Percentiles rank a stretch among this genome's conserved stretches.
phyloP scores from a whole-genome alignment of 2,797 vertebrate genomes.

The Enteromius paludinosus region DNA sequence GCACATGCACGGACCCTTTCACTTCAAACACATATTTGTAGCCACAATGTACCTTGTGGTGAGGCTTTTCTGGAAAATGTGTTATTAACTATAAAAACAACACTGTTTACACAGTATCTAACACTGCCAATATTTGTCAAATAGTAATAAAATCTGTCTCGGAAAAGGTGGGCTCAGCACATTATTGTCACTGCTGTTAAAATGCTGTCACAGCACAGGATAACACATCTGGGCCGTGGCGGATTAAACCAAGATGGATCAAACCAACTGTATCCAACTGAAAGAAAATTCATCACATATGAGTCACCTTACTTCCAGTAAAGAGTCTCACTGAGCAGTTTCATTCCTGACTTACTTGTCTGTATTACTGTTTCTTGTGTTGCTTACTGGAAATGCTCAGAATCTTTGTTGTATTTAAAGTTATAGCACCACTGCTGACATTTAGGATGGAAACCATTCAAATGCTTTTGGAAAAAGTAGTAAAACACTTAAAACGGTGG shows the following conservation, averaged over 20 bases:
- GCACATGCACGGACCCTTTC: neutral
- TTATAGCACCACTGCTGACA: neutral
- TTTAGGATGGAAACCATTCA: conserved; percentile 2
- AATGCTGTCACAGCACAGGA: conserved; percentile 38
- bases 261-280: conserved; percentile 25
- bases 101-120: conserved; percentile 65
- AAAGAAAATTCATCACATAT: conserved; percentile 20
- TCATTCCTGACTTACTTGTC: conserved; percentile 39
- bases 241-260: conserved; percentile 41
- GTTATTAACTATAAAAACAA: conserved; percentile 71
- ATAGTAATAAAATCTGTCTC: conserved; percentile 40
- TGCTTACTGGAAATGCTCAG: conserved; percentile 45
- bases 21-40: conserved; percentile 36
- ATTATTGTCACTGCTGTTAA: conserved; percentile 51
- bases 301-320: conserved; percentile 55
- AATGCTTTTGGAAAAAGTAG: conserved; percentile 2
- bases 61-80: conserved; percentile 52
- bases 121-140: conserved; percentile 39
- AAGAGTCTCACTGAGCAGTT: conserved; percentile 38
- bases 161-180: conserved; percentile 24
- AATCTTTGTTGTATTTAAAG: neutral
- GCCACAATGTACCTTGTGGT: conserved; percentile 28
- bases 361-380: neutral
- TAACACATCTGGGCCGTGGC: conserved; percentile 24
- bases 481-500: neutral